Percentiles rank a stretch among this genome's conserved stretches.
These are phyloP conservation scores for Chanos chanos DNA, from an alignment of 2,797 vertebrate species.

Conservation along the genomic window DNA sequence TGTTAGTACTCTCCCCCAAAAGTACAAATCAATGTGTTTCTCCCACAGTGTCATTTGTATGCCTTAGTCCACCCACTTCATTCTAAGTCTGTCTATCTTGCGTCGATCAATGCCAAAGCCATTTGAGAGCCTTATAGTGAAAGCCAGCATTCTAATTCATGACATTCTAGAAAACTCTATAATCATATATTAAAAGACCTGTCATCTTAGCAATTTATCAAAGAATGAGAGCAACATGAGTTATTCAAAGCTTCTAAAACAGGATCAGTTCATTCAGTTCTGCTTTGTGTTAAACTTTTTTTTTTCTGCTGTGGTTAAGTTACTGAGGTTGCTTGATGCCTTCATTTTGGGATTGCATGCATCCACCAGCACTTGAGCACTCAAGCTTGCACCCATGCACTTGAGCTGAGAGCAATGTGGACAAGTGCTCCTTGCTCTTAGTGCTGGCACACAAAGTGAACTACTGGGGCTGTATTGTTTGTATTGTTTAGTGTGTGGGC, in stretches of 20 bases:
- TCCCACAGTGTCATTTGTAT: slow-evolving; percentile 19
- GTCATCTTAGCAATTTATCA: slow-evolving; percentile 27
- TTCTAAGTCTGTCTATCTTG: slow-evolving; percentile 26
- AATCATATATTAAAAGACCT: slow-evolving; percentile 35
- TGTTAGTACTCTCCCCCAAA: too few species aligned
- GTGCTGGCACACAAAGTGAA: slow-evolving; percentile 42
- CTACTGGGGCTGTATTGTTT: slow-evolving; percentile 40
- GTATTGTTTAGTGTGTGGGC: slow-evolving; percentile 55
- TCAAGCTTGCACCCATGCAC: neutral
- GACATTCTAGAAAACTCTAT: slow-evolving; percentile 32
- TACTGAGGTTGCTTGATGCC: slow-evolving; percentile 2
- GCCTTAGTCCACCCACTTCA: slow-evolving; percentile 5
- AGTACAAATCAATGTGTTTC: neutral
- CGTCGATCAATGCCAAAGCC: slow-evolving; percentile 27
- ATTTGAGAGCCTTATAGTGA: slow-evolving; percentile 6
- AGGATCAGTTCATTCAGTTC: slow-evolving; percentile 11
- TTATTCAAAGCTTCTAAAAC: slow-evolving; percentile 16
- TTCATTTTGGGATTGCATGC: slow-evolving; percentile 3
- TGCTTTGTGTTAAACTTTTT: slow-evolving; percentile 6
- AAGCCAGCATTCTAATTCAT: slow-evolving; percentile 31
- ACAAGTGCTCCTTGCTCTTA: slow-evolving; percentile 36
- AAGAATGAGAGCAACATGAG: slow-evolving; percentile 25
- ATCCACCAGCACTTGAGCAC: slow-evolving; percentile 22
- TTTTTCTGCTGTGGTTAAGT: slow-evolving; percentile 14
- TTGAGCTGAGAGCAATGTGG: slow-evolving; percentile 29